These are phyloP conservation scores for Caiman crocodilus DNA, from an alignment of 2,797 vertebrate genomes.

Conservation along the genomic window DNA sequence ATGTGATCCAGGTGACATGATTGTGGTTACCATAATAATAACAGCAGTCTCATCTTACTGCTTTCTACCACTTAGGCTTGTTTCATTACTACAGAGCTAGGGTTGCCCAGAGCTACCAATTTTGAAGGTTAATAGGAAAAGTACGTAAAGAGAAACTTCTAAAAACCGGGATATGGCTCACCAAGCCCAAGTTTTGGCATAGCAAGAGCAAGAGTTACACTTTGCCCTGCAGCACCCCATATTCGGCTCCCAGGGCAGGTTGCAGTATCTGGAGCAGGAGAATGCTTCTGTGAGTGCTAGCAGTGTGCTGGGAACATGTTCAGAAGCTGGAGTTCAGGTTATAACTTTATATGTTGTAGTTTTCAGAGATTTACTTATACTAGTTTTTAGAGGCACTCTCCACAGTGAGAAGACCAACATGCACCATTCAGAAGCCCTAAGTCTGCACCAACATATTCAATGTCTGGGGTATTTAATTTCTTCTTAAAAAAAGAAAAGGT, in stretches of 20 bases:
- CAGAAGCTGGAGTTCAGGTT: too few species aligned
- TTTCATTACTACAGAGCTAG: neutral
- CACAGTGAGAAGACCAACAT: too few species aligned
- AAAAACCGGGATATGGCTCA: neutral
- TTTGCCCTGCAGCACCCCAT: neutral
- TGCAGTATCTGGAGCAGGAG: neutral
- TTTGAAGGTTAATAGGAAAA: too few species aligned
- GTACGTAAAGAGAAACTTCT: neutral
- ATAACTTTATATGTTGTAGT: neutral
- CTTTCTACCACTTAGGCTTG: rapidly evolving
- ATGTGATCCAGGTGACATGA: neutral
- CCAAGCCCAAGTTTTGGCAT: neutral
- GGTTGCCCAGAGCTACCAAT: neutral
- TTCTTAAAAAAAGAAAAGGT: too few species aligned
- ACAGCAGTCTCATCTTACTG: rapidly evolving
- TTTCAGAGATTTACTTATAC: too few species aligned
- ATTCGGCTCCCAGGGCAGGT: neutral
- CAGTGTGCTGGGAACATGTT: neutral
- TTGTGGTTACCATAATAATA: neutral
- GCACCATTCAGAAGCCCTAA: too few species aligned
- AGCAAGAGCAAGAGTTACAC: neutral
- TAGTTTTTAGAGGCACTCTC: too few species aligned
- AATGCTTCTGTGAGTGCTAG: neutral
- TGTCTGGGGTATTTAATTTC: too few species aligned
- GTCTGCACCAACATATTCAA: too few species aligned